Evolutionary conservation across 2,797 vertebrate species (phyloP), one percentile per base, ranked within the genome.

Genomic region (Paguma larvata): DNA sequence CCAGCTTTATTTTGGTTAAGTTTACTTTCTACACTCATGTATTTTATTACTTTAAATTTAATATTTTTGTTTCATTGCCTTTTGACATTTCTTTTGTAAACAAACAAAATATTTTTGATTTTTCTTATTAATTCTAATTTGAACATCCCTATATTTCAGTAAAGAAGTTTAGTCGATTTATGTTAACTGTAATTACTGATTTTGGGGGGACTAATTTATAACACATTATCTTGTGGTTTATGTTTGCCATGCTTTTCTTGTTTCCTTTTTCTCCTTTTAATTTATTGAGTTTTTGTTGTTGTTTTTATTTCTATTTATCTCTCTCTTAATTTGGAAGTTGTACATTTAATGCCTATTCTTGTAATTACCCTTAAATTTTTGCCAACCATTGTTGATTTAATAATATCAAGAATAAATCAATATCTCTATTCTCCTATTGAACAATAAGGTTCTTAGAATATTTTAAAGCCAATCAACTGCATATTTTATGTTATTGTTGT

Each of bases 371-470:
- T 68, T 70, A 78, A 8, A 65, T 92, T 84, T 96, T 94, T 65
- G 65, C 15, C 38, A 84, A 77, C 6, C 21, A 25, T 62, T 82
- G n/a, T 83, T 78, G 6, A 79, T 78, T 88, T 77, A 84, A 85
- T 65, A 59, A 46, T 79, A 63, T 80, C 19, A 46, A 70, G 48
- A 59, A 78, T 62, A 25, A 2, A 63, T 85, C 38, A 89, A 5
- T 77, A 72, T 38, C 9, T 70, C 51, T 91, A 13, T 34, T 6
- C 27, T 67, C 38, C 32, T 84, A 70, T 48, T 87, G 10, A 91
- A 70, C 34, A 79, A 30, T 70, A 90, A 70, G 15, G 25, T 63
- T 83, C 34, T 83, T 46, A 46, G 48, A 96, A 84, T 96, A 88
- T 72, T 83, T 84, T 78, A 77, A 86, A 62, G 63, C n/a, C 21